Percentiles rank a stretch among this genome's conserved stretches.
Conservation (phyloP, 2,888 invertebrate genomes). For the Orthosia gracilis region DNA sequence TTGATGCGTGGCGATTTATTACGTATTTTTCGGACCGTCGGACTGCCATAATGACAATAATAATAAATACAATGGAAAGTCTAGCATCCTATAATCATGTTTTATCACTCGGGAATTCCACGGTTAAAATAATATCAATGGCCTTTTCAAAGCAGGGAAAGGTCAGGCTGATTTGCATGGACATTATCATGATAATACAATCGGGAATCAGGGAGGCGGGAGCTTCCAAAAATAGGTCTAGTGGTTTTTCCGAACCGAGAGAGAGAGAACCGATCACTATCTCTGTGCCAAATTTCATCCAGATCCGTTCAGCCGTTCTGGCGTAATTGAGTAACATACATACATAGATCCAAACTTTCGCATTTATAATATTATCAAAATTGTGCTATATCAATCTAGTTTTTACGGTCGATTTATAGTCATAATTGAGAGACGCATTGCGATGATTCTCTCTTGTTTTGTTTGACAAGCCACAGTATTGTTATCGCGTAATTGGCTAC, state of each 20-base stretch:
- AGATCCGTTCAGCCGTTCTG: too few species aligned
- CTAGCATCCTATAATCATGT: neutral
- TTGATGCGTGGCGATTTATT: slow-evolving; percentile 6
- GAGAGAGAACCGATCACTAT: neutral
- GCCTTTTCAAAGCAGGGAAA: too few species aligned
- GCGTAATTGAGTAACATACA: too few species aligned
- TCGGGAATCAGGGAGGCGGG: too few species aligned
- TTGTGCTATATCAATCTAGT: neutral
- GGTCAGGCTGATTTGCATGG: too few species aligned
- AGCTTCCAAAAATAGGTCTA: neutral
- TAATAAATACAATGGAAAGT: neutral
- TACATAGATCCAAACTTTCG: too few species aligned
- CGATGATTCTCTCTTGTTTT: slow-evolving; percentile 55
- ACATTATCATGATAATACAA: too few species aligned
- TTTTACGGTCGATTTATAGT: slow-evolving; percentile 46
- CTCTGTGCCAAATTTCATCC: too few species aligned
- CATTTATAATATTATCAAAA: neutral
- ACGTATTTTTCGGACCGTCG: neutral
- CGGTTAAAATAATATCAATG: too few species aligned
- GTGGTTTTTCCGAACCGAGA: neutral
- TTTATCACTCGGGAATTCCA: neutral
- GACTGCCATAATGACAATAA: too few species aligned
- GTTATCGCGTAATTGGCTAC: slow-evolving; percentile 68
- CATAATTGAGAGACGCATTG: slow-evolving; percentile 44
- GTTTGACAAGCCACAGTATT: slow-evolving; percentile 60